A percentile compares a stretch with the other conserved stretches of the same genome.
phyloP scores from a whole-genome alignment of 2,888 invertebrate genomes.

The Drosophila niveifrons region DNA sequence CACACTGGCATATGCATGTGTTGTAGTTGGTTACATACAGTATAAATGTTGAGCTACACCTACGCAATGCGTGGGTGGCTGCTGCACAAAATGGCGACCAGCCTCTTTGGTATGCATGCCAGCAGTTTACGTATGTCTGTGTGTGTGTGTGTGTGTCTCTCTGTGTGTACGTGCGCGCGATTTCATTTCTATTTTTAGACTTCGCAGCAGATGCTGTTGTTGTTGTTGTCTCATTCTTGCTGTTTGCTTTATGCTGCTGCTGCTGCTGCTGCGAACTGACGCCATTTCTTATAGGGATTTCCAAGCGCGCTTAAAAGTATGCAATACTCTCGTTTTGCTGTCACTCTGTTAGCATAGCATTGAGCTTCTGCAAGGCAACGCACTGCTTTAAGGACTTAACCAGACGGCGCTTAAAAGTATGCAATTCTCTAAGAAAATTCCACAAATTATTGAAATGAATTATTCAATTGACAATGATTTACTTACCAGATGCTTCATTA shows the following conservation, averaged over 20 bases:
- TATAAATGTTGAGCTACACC: slow-evolving; percentile 32
- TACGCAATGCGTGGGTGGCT: slow-evolving; percentile 70
- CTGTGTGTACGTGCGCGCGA: slow-evolving; percentile 63
- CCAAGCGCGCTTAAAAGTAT: slow-evolving; percentile 45
- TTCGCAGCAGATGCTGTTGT: slow-evolving; percentile 29
- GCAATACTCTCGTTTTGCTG: slow-evolving; percentile 23
- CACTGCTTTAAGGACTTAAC: neutral
- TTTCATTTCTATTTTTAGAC: slow-evolving; percentile 80
- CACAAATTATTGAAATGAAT: neutral
- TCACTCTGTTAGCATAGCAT: neutral
- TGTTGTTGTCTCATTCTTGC: slow-evolving; percentile 21
- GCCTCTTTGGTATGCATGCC: slow-evolving; percentile 66
- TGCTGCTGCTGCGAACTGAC: slow-evolving; percentile 35
- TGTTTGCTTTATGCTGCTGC: slow-evolving; percentile 30
- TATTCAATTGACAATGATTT: slow-evolving; percentile 4
- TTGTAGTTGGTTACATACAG: slow-evolving; percentile 4
- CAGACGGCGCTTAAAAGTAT: neutral
- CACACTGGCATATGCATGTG: slow-evolving; percentile 23
- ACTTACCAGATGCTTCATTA: slow-evolving; percentile 5
- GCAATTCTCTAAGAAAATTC: neutral
- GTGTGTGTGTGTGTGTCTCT: slow-evolving; percentile 20
- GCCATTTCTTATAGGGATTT: slow-evolving; percentile 42
- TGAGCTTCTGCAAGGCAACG: slow-evolving; percentile 4
- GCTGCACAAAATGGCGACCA: slow-evolving; percentile 77
- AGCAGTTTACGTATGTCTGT: slow-evolving; percentile 22